Evolutionary conservation across 1,140 invertebrate genomes (phyloP).

Genomic region (Pomacea maculata): DNA sequence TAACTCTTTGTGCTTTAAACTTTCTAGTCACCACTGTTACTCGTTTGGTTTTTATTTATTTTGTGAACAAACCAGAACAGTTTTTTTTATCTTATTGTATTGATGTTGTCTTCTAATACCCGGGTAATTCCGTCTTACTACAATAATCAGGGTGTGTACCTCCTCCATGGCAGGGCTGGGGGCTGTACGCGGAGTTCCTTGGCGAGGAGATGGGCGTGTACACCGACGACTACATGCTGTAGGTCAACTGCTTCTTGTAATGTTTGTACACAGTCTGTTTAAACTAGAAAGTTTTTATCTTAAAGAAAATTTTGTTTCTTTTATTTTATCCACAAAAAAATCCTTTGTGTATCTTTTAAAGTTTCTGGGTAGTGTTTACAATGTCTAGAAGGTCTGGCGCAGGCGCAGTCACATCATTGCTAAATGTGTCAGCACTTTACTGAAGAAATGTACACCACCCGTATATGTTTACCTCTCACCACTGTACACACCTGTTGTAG

Average conservation of each 20-base stretch:
- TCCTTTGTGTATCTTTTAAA: too few species aligned
- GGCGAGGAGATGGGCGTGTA: constrained; percentile 57
- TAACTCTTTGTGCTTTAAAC: too few species aligned
- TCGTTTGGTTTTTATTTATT: too few species aligned
- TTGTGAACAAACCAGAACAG: too few species aligned
- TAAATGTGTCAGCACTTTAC: too few species aligned
- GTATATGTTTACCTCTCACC: too few species aligned
- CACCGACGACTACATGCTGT: constrained; percentile 57
- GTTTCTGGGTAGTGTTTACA: background rate
- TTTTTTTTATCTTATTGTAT: too few species aligned
- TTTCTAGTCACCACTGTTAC: too few species aligned
- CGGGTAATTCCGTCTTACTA: too few species aligned
- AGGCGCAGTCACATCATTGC: background rate
- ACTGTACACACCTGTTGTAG: background rate
- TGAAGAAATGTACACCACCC: background rate
- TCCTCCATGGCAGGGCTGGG: constrained; percentile 47
- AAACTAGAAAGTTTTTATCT: too few species aligned
- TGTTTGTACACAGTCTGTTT: constrained; percentile 12
- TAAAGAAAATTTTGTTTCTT: background rate
- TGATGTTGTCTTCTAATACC: too few species aligned
- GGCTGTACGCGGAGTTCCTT: constrained; percentile 61
- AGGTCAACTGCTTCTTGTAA: constrained; percentile 20
- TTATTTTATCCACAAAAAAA: background rate
- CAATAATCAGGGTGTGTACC: too few species aligned
- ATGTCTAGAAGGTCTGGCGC: background rate